Evolutionary conservation across 1,140 invertebrate species (phyloP), one percentile per base, ranked within the genome.

Genomic region (Danaus plexippus): DNA sequence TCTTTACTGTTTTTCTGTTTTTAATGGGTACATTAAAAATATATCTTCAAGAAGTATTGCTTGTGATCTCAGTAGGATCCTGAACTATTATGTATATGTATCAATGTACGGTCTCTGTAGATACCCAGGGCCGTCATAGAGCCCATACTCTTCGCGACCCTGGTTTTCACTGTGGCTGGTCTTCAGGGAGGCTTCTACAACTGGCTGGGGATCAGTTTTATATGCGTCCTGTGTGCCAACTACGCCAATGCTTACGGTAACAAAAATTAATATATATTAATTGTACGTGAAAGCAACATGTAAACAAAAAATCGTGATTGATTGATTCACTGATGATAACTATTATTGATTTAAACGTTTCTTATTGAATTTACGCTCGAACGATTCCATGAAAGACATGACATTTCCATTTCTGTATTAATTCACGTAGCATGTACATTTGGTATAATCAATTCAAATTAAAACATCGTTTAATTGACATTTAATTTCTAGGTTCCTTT

Each of bases 71-170:
- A 7, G 2, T 32, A 32, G 22, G 22, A 3, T 7, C 7, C 22
- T 32, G 4, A 7, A 5, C 22, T 32, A 8, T 32, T 32, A 8
- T 32, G 7, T 32, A 1, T 32, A 6, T 32, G 5, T 32, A 6
- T 32, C 2, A 4, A 32, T 32, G 22, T 32, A 32, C 1, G 7
- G n/a, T n/a, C n/a, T n/a, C n/a, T 32, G 2, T 32, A 92, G 91
- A 86, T 93, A 42, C 92, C 92, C 9, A 86, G 89, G 11, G 88
- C 90, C 32, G 85, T 92, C 9, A 73, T 92, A 2, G 88, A 90
- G 63, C 90, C 92, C 0, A 78, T 90, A 40, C 64, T 92, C 2
- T 93, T 91, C 68, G 85, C 88, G 11, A 72, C 88, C 0, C 71
- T 92, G 0, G 85, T 92, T 42, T 93, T 87, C 64, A 64, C 59